Base-by-base conservation (phyloP, 2,888 invertebrate genomes). In the Leucozona laternaria region DNA sequence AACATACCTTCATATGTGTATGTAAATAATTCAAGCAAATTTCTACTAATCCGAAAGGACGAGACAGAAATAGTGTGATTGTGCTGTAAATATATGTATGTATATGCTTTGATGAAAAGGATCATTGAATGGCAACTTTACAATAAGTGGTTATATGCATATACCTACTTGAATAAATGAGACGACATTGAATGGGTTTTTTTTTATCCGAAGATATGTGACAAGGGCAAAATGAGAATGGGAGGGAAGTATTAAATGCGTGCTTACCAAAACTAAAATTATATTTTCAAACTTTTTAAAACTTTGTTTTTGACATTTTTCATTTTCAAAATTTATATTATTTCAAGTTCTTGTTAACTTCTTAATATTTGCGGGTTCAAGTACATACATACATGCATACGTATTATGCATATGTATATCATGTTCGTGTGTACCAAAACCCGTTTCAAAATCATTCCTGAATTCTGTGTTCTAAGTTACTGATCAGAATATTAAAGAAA, bases 141-240 rank as follows among this genome's bases (percentile, higher is more conserved):
- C 25, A 22, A 50, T 22, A 50, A 50, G 50, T 50, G 50, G 50
- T 50, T 22, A 25, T 50, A n/a, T n/a, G n/a, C n/a, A n/a, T n/a
- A n/a, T n/a, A n/a, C n/a, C n/a, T n/a, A n/a, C n/a, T 50, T 25
- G 50, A 50, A 50, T 25, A 13, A 13, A 50, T 13, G 50, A 50
- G 5, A 0, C 5, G 4, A 50, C 22, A 22, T 50, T 50, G 5
- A 20, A 50, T 22, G 50, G 15, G 7, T 15, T 25, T n/a, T n/a
- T n/a, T n/a, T n/a, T 22, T 15, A 2, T 50, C 11, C 2, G 25
- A 50, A 50, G 50, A 1, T 22, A 13, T 13, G 13, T 11, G 62
- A 53, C 17, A 17, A 17, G 10, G 1, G 2, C 4, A 45, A 2
- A 8, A 45, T 13, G 4, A 2, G 4, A 40, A 15, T 6, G 17